phyloP scores from a whole-genome alignment of 2,797 vertebrate species.

The Phoebastria nigripes region DNA sequence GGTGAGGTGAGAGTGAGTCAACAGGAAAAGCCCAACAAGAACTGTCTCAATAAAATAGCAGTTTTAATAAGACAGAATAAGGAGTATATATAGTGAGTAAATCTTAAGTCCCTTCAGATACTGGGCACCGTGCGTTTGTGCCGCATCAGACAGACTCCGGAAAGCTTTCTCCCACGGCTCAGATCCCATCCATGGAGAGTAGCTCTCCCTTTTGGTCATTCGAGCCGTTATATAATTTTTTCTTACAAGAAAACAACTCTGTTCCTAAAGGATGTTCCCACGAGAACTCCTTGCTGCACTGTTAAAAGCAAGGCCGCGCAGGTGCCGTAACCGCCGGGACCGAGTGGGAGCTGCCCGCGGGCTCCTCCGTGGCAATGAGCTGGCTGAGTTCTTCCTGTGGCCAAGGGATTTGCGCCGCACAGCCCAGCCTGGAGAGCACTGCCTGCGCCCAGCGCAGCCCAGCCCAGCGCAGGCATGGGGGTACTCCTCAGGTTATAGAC shows the following conservation, averaged over 20 bases:
- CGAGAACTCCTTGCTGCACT: not conserved
- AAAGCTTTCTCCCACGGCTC: not conserved
- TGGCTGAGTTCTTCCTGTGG: not conserved
- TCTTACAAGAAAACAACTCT: not conserved
- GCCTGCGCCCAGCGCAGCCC: rapidly evolving
- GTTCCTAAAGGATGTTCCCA: not conserved
- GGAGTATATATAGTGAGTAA: not conserved
- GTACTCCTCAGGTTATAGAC: not conserved
- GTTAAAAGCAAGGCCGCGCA: not conserved
- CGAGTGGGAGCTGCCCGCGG: rapidly evolving
- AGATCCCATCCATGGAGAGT: not conserved
- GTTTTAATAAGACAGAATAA: not conserved
- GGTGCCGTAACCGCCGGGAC: rapidly evolving
- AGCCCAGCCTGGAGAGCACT: not conserved
- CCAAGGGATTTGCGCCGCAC: rapidly evolving
- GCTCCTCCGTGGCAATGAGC: not conserved
- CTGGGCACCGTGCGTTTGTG: rapidly evolving
- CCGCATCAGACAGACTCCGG: not conserved
- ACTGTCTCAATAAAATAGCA: not conserved
- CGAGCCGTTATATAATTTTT: not conserved
- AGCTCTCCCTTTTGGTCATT: not conserved
- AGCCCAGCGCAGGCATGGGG: not conserved
- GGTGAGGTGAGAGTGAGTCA: not conserved
- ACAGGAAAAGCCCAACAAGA: not conserved
- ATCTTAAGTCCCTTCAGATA: not conserved